These are phyloP conservation scores for Oncorhynchus masou DNA, from an alignment of 2,113 vertebrate species.

Conservation along the genomic window DNA sequence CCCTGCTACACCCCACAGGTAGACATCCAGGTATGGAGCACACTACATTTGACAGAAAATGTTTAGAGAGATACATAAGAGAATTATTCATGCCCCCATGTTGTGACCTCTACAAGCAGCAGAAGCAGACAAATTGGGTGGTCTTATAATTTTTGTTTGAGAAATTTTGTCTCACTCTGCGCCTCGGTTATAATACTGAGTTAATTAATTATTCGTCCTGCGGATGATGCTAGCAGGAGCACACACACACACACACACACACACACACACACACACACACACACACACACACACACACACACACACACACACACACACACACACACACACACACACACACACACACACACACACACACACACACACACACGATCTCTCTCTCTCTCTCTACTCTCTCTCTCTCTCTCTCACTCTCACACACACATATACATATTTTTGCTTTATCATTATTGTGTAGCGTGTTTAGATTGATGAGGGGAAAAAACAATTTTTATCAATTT, in stretches of 20 bases:
- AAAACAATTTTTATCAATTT: too few species aligned
- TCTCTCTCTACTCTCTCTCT: too few species aligned
- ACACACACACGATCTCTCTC: too few species aligned
- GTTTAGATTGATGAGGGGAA: too few species aligned
- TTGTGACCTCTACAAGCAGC: constrained; percentile 36
- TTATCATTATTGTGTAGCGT: too few species aligned
- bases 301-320: too few species aligned
- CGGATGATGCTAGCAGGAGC: background rate
- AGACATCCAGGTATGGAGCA: constrained; percentile 30
- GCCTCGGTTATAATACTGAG: constrained; percentile 5
- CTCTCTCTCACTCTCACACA: too few species aligned
- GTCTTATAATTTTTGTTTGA: background rate
- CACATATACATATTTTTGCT: too few species aligned
- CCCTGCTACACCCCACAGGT: background rate
- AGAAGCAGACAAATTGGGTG: constrained; percentile 32
- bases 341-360: too few species aligned
- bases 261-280: too few species aligned
- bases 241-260: background rate
- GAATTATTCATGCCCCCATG: constrained; percentile 43
- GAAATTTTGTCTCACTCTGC: background rate
- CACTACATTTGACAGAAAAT: constrained; percentile 46
- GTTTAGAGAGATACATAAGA: constrained; percentile 33
- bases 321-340: too few species aligned
- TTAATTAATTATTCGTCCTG: background rate
- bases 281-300: too few species aligned